Percentiles rank a stretch among this genome's conserved stretches.
These are phyloP conservation scores for Drosophila mimetica DNA, from an alignment of 2,888 invertebrate species.

Conservation along the genomic window DNA sequence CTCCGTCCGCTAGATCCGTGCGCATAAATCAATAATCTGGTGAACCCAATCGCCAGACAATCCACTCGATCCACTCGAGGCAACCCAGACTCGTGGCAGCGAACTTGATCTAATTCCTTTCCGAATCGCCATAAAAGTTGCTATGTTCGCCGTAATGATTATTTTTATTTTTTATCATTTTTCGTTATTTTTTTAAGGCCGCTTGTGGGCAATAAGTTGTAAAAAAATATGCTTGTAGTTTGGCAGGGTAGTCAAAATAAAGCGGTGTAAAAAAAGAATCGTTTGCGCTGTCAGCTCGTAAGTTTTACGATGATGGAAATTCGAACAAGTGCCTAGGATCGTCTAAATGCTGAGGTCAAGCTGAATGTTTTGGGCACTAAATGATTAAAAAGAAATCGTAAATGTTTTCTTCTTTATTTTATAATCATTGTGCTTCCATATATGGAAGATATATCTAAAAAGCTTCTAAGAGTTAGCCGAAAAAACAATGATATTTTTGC, in stretches of 20 bases:
- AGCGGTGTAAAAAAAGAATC: not conserved
- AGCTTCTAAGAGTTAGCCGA: not conserved
- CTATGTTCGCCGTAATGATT: slow-evolving; percentile 22
- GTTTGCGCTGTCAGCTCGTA: not conserved
- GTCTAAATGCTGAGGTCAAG: not conserved
- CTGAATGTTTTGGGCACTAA: not conserved
- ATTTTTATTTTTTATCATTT: slow-evolving; percentile 14
- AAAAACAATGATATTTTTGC: not conserved
- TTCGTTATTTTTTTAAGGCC: not conserved
- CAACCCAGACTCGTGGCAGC: slow-evolving; percentile 32
- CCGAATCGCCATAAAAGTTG: slow-evolving; percentile 52
- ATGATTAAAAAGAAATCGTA: too few species aligned
- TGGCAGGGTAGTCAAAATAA: slow-evolving; percentile 7
- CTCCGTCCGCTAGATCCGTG: slow-evolving; percentile 42
- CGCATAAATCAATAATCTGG: slow-evolving; percentile 72
- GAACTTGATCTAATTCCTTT: slow-evolving; percentile 72
- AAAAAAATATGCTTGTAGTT: not conserved
- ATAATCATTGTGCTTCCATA: too few species aligned
- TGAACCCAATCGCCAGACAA: slow-evolving; percentile 45
- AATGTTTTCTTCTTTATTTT: not conserved
- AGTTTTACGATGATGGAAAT: slow-evolving; percentile 1
- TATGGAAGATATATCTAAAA: too few species aligned
- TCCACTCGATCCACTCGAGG: slow-evolving; percentile 27
- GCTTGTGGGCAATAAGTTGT: not conserved
- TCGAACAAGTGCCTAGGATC: not conserved